Evolutionary conservation across 2,797 vertebrate genomes (phyloP).

Genomic region (Pantherophis vulpinus): DNA sequence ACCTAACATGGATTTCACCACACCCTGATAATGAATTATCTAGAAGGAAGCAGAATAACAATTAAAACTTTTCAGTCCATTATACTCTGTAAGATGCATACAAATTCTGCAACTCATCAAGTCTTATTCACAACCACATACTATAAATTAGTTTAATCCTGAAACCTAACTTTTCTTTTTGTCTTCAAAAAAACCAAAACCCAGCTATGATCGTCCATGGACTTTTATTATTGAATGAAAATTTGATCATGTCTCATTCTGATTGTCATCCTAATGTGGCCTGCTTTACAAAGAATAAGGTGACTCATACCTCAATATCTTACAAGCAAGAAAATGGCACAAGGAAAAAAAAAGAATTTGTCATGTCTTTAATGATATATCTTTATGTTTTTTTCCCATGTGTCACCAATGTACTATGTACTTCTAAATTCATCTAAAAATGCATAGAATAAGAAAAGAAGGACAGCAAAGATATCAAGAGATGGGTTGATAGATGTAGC

Average conservation of each 20-base stretch:
- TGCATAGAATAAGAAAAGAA: not conserved
- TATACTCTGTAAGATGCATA: not conserved
- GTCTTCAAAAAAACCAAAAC: not conserved
- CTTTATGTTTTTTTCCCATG: not conserved
- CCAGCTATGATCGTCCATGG: not conserved
- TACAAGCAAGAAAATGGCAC: not conserved
- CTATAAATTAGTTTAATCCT: not conserved
- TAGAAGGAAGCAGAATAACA: constrained; percentile 57
- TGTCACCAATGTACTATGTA: not conserved
- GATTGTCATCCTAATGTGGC: not conserved
- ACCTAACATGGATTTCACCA: constrained; percentile 96
- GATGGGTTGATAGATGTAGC: not conserved
- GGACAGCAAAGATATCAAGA: not conserved
- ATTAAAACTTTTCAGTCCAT: not conserved
- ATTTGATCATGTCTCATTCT: not conserved
- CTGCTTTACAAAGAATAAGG: not conserved
- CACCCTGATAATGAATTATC: constrained; percentile 95
- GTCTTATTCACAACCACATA: not conserved
- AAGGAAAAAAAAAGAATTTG: not conserved
- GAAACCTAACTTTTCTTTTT: not conserved
- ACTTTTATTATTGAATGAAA: not conserved
- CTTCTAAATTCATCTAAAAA: not conserved
- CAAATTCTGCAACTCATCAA: not conserved
- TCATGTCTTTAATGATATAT: not conserved
- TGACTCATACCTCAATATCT: not conserved